phyloP scores from a whole-genome alignment of 2,797 vertebrate species.

The Danio choprae region DNA sequence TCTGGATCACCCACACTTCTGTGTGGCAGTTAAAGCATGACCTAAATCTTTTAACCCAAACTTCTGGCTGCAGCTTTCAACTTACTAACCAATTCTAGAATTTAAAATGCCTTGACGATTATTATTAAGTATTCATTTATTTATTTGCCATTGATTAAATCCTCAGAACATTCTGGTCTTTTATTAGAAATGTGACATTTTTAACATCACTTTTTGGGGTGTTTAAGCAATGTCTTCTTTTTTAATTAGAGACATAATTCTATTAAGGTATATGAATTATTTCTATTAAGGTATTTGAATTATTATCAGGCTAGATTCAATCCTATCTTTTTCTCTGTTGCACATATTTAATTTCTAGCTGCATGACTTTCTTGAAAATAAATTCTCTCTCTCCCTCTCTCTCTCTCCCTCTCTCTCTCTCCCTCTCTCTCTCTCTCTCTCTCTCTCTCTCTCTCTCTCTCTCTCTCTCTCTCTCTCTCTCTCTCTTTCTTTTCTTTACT shows the following conservation, averaged over 20 bases:
- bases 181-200: slow-evolving; percentile 54
- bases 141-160: slow-evolving; percentile 68
- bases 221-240: slow-evolving; percentile 7
- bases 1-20: slow-evolving; percentile 68
- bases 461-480: no score
- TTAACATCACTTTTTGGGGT: slow-evolving; percentile 1
- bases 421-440: no score
- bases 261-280: not conserved
- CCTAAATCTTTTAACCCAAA: slow-evolving; percentile 86
- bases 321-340: not conserved
- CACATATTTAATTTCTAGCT: not conserved
- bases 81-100: slow-evolving; percentile 72
- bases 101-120: slow-evolving; percentile 72
- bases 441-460: no score
- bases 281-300: not conserved
- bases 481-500: no score
- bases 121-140: slow-evolving; percentile 50
- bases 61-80: slow-evolving; percentile 67
- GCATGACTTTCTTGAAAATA: no score
- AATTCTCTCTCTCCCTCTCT: no score
- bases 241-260: slow-evolving; percentile 1
- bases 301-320: not conserved
- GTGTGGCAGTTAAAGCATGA: slow-evolving; percentile 80
- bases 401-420: no score
- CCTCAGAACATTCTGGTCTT: slow-evolving; percentile 64